Base-by-base conservation (phyloP, 2,888 invertebrate genomes). In the Lasioglossum marginatum region DNA sequence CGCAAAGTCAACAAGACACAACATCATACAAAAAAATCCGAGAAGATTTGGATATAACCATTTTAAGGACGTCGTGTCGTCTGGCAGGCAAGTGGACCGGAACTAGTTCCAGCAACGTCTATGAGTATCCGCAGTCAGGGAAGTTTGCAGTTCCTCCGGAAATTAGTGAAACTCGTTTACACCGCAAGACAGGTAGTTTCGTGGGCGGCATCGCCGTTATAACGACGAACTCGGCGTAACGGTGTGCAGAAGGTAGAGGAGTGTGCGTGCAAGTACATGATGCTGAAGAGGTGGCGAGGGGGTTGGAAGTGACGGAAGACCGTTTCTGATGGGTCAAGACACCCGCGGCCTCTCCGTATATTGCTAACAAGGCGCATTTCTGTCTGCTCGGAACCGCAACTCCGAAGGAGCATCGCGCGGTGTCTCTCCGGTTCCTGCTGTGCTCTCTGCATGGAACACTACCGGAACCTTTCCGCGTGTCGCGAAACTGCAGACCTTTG, bases 91-190 rank as follows among this genome's bases (percentile, higher is more conserved):
- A 89, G 66, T 77, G 73, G 31, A 74, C 60, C 60, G 43, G 57
- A 81, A 84, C 60, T 71, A 79, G 77, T 79, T 87, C 57, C 79
- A 40, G 68, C 34, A 72, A 75, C 57, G 81, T 78, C 77, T 73
- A 81, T 52, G 81, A 83, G 79, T 75, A 86, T 86, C 91, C 66
- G 82, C 57, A 48, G 84, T 82, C 79, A 57, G 63, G 85, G 43
- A 91, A 89, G 82, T 88, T 89, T 74, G 60, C 43, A 86, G 88
- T 86, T 91, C 66, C 82, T 57, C 66, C 60, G 57, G 85, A 90
- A 90, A 90, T 90, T 90, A 91, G 91, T 71, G 90, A 89, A 90
- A 90, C 90, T 90, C 91, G 91, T 90, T 90, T 89, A 82, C 87
- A 79, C 81, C 86, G 77, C 82, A 82, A 91, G 90, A 86, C 91